Conservation (phyloP, 2,113 vertebrate genomes). For the Pangasianodon gigas region DNA sequence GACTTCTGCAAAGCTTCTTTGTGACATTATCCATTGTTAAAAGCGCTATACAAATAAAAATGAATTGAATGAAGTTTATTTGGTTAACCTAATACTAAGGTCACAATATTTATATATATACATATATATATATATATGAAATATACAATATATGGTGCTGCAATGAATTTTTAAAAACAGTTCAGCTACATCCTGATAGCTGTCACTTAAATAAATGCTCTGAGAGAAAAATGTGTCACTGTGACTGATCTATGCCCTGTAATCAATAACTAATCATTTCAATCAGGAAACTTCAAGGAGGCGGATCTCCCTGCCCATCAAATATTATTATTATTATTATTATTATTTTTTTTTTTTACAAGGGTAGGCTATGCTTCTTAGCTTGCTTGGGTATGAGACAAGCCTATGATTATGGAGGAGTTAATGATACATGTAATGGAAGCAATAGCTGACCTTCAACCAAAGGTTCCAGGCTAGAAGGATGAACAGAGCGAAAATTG, state of each 20-base stretch:
- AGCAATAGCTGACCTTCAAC: constrained; percentile 9
- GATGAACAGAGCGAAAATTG: background rate
- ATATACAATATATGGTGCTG: too few relatives aligned
- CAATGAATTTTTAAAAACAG: background rate
- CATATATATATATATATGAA: background rate
- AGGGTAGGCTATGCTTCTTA: too few relatives aligned
- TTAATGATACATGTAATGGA: constrained; percentile 5
- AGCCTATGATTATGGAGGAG: background rate
- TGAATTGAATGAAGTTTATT: background rate
- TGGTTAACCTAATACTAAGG: background rate
- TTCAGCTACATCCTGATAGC: background rate
- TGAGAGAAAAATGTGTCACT: background rate
- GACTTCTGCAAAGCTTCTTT: background rate
- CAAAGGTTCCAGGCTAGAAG: background rate
- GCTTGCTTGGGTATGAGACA: background rate
- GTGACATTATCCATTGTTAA: background rate
- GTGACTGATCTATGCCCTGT: background rate
- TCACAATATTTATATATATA: background rate
- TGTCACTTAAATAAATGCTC: background rate
- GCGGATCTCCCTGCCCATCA: background rate
- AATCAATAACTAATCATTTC: background rate
- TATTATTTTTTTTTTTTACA: background rate
- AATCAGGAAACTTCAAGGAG: background rate
- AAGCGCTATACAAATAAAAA: background rate
- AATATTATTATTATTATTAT: background rate